Evolutionary conservation across 2,888 invertebrate species (phyloP).

Genomic region (Strigamia maritima): DNA sequence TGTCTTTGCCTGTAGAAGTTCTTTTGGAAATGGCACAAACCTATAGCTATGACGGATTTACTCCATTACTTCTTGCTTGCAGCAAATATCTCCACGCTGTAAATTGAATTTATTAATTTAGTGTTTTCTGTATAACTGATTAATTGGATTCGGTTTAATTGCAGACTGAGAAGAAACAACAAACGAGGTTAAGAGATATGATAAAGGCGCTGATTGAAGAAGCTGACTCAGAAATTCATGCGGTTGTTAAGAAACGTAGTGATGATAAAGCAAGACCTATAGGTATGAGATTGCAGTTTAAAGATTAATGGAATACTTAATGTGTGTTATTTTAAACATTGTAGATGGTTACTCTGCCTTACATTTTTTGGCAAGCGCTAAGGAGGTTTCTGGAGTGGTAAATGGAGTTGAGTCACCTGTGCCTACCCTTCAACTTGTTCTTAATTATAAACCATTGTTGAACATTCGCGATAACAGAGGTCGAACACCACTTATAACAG

Average conservation of each 20-base stretch:
- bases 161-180: conserved; percentile 41
- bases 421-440: conserved; percentile 47
- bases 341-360: conserved; percentile 49
- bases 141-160: background rate
- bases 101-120: conserved; percentile 15
- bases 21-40: conserved; percentile 49
- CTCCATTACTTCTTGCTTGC: conserved; percentile 51
- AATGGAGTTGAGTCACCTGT: conserved; percentile 42
- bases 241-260: conserved; percentile 43
- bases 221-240: conserved; percentile 43
- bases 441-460: conserved; percentile 48
- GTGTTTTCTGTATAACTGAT: background rate
- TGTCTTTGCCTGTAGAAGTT: conserved; percentile 42
- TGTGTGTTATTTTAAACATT: background rate
- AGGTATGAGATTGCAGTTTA: conserved; percentile 31
- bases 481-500: conserved; percentile 49
- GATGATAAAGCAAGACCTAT: conserved; percentile 43
- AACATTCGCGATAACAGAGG: conserved; percentile 47
- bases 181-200: conserved; percentile 40
- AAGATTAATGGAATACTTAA: background rate
- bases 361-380: conserved; percentile 47
- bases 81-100: conserved; percentile 43
- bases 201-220: conserved; percentile 42
- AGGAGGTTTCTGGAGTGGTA: conserved; percentile 40
- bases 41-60: conserved; percentile 50